Evolutionary conservation across 2,888 invertebrate genomes (phyloP).

Genomic region (Napeogenes sylphis): DNA sequence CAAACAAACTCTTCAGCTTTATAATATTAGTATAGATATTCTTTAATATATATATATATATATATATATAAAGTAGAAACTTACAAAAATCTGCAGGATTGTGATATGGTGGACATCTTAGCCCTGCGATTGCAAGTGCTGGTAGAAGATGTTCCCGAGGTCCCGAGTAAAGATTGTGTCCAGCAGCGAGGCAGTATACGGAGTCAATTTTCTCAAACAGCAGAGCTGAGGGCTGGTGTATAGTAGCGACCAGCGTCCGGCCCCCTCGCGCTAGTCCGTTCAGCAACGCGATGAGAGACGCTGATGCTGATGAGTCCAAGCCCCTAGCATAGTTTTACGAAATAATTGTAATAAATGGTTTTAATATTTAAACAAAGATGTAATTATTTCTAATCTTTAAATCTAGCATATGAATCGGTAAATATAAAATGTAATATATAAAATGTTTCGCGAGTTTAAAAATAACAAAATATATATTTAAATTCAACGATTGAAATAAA

Average conservation of each 20-base stretch:
- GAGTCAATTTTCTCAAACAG: slow-evolving; percentile 95
- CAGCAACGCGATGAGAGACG: slow-evolving; percentile 88
- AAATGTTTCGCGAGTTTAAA: too few relatives aligned
- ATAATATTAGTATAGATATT: too few relatives aligned
- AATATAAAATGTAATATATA: too few relatives aligned
- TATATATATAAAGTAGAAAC: slow-evolving; percentile 44
- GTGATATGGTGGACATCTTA: slow-evolving; percentile 93
- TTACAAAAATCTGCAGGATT: slow-evolving; percentile 97
- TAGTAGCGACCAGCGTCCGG: slow-evolving; percentile 93
- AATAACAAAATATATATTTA: too few relatives aligned
- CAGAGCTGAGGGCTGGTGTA: slow-evolving; percentile 95
- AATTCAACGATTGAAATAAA: too few relatives aligned
- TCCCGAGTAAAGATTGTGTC: slow-evolving; percentile 91
- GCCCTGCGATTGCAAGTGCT: slow-evolving; percentile 84
- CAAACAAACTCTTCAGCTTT: too few relatives aligned
- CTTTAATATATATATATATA: too few relatives aligned
- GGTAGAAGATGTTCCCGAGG: slow-evolving; percentile 84
- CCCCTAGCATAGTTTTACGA: slow-evolving; percentile 76
- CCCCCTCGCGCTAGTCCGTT: slow-evolving; percentile 90
- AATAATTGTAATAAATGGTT: neutral
- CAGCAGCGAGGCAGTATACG: slow-evolving; percentile 89
- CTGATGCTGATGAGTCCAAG: slow-evolving; percentile 91
- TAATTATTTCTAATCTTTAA: too few relatives aligned
- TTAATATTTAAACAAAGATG: too few relatives aligned
- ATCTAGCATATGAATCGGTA: too few relatives aligned